Conservation (phyloP, 2,888 invertebrate species). For the Oxystoma pomonae region DNA sequence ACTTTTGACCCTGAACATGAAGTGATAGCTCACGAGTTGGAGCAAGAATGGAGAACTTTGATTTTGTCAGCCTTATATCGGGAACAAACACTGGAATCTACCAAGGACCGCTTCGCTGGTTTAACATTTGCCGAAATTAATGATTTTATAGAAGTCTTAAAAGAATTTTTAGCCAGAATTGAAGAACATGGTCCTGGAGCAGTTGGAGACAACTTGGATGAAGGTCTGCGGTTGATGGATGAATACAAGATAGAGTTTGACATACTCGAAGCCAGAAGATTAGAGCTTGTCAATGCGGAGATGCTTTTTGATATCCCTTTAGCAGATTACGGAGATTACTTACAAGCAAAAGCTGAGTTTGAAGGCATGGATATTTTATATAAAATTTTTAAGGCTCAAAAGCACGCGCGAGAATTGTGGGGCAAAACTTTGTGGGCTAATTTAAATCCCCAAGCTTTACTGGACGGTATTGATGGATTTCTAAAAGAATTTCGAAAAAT, state of each 20-base stretch:
- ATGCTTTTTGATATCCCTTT: conserved; percentile 83
- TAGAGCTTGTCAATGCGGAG: conserved; percentile 67
- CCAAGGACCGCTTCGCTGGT: conserved; percentile 83
- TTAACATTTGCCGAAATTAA: conserved; percentile 73
- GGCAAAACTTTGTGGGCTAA: conserved; percentile 79
- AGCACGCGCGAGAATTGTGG: conserved; percentile 61
- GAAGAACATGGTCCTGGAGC: conserved; percentile 74
- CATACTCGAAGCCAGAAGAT: conserved; percentile 61
- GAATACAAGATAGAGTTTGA: conserved; percentile 63
- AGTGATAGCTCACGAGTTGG: conserved; percentile 55
- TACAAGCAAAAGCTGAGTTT: conserved; percentile 60
- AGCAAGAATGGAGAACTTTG: conserved; percentile 65
- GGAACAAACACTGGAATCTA: conserved; percentile 65
- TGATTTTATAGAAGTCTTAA: conserved; percentile 59
- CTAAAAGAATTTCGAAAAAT: conserved; percentile 74
- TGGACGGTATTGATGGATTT: conserved; percentile 84
- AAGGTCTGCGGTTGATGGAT: conserved; percentile 67
- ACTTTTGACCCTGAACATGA: conserved; percentile 54
- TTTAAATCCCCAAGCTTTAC: conserved; percentile 75
- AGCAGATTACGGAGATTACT: conserved; percentile 75
- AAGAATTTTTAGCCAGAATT: conserved; percentile 69
- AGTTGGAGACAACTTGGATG: conserved; percentile 73
- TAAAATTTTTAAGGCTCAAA: conserved; percentile 74
- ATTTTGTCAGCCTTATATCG: conserved; percentile 67
- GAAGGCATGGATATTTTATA: conserved; percentile 68